A percentile compares a stretch with the other conserved stretches of the same genome.
phyloP scores from a whole-genome alignment of 2,888 invertebrate species.

The Sturmia bella region DNA sequence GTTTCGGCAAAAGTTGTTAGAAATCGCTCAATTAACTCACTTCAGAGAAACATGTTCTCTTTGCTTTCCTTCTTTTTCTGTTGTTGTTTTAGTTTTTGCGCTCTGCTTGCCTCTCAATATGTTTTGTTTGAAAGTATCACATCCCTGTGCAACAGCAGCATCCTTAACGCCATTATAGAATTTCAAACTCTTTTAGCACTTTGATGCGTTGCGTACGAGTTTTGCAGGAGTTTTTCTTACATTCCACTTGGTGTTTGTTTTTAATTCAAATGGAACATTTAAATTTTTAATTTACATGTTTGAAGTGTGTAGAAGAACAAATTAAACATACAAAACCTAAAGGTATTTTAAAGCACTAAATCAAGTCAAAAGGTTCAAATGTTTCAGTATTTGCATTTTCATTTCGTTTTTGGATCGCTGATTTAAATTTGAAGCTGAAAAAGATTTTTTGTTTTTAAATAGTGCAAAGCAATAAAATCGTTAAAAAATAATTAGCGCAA shows the following conservation, averaged over 20 bases:
- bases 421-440: no score
- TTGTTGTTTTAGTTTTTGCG: neutral
- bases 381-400: neutral
- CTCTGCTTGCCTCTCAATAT: conserved; percentile 14
- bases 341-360: conserved; percentile 13
- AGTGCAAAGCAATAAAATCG: no score
- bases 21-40: conserved; percentile 54
- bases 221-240: conserved; percentile 24
- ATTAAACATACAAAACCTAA: neutral
- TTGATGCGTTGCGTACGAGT: conserved; percentile 62
- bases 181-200: conserved; percentile 59
- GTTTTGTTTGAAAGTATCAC: neutral
- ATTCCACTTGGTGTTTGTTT: neutral
- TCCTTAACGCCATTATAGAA: conserved; percentile 52
- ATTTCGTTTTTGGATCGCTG: no score
- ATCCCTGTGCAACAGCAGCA: conserved; percentile 19
- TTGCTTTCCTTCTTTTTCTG: neutral
- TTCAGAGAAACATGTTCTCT: neutral
- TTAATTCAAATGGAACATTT: neutral
- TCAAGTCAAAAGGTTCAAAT: conserved; percentile 51
- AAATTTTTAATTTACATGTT: conserved; percentile 7
- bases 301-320: neutral
- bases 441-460: no score
- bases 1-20: conserved; percentile 31
- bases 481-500: no score